Base-by-base conservation (phyloP, 2,888 invertebrate species). In the Neria commutata region DNA sequence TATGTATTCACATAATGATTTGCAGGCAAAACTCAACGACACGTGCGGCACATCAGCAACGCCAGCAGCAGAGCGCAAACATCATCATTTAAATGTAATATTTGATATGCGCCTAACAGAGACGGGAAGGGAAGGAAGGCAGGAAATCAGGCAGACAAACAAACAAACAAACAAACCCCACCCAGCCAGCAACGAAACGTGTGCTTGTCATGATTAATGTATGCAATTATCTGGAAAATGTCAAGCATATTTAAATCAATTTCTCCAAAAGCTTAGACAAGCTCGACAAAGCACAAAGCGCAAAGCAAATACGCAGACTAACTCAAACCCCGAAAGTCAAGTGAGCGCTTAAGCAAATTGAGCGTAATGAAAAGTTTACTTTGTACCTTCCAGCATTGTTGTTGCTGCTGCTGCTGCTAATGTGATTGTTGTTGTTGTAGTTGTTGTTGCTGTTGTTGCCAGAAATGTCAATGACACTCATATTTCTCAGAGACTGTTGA, bases 161-260 rank as follows among this genome's bases (percentile, higher is more conserved):
- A 33, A 10, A 33, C 33, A 33, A 24, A 26, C 48, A 23, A 26
- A 26, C 48, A 24, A 48, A 24, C 16, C 48, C 24, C 14, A 26
- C 48, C 14, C 17, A 48, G n/a, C n/a, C n/a, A n/a, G n/a, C n/a
- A n/a, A n/a, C n/a, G n/a, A n/a, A n/a, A n/a, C 21, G 19, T 42
- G 42, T 19, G 17, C 21, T 42, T 42, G 21, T 50, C 61, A 67
- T 73, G 73, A 73, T 73, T 73, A 74, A 74, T 73, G 74, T 61
- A 63, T 54, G 62, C 74, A 73, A 73, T 74, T 73, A 74, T 73
- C 67, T 67, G 63, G 61, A 65, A 67, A 67, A 69, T 19, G 42
- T 42, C 42, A 42, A 42, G 21, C 73, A 74, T 73, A 74, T 73
- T 73, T 74, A 73, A 73, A 73, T 73, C 73, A 73, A 74, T 70